Evolutionary conservation across 2,888 invertebrate species (phyloP).

Genomic region (Prosopocoilus inquinatus): DNA sequence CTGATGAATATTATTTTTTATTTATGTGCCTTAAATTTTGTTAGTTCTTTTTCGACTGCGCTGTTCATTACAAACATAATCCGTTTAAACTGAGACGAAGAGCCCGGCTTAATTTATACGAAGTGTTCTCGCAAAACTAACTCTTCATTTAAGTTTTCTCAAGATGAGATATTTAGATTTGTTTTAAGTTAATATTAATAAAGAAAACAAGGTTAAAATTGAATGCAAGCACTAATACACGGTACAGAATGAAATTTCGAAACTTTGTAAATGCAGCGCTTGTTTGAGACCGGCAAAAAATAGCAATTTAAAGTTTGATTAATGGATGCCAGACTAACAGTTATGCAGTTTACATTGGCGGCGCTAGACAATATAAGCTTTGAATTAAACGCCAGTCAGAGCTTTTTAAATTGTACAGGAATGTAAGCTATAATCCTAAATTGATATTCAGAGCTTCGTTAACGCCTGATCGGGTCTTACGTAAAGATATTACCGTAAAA

Average conservation of each 20-base stretch:
- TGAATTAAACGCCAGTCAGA: slow-evolving; percentile 30
- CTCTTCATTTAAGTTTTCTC: slow-evolving; percentile 24
- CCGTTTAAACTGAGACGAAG: slow-evolving; percentile 23
- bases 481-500: not conserved
- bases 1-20: slow-evolving; percentile 9
- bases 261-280: slow-evolving; percentile 35
- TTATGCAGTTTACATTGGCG: slow-evolving; percentile 35
- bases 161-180: slow-evolving; percentile 29
- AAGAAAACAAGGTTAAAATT: slow-evolving; percentile 32
- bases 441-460: slow-evolving; percentile 20
- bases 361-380: slow-evolving; percentile 30
- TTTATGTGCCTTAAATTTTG: slow-evolving; percentile 13
- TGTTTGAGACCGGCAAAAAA: slow-evolving; percentile 37
- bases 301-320: slow-evolving; percentile 42
- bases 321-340: slow-evolving; percentile 40
- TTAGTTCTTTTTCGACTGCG: slow-evolving; percentile 7
- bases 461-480: slow-evolving; percentile 5
- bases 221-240: slow-evolving; percentile 30
- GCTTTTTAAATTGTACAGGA: slow-evolving; percentile 25
- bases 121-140: slow-evolving; percentile 18
- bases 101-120: slow-evolving; percentile 23
- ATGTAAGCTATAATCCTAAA: slow-evolving; percentile 14
- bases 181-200: slow-evolving; percentile 33
- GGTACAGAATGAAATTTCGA: slow-evolving; percentile 36
- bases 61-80: slow-evolving; percentile 19